Evolutionary conservation across 2,797 vertebrate species (phyloP).

Genomic region (Hemibagrus guttatus): DNA sequence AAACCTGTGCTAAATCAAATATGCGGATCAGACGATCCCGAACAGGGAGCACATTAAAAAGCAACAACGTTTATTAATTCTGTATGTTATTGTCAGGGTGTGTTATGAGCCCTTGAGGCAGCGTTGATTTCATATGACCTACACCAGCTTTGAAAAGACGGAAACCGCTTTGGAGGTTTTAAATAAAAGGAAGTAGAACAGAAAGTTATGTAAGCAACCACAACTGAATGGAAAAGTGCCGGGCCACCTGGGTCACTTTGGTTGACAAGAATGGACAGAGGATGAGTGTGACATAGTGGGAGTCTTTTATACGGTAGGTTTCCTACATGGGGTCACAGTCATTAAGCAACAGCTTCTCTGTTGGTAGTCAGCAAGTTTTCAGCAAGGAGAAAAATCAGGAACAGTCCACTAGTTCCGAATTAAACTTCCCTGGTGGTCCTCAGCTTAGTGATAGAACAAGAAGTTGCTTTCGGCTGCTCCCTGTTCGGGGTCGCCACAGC

Average conservation of each 20-base stretch:
- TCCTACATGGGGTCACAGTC: background rate
- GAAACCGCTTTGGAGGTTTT: no score
- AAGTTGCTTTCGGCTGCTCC: no score
- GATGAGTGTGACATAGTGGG: background rate
- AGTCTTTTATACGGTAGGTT: background rate
- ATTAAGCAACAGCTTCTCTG: background rate
- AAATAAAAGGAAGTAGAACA: background rate
- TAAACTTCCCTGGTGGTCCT: background rate
- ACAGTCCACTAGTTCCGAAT: constrained; percentile 1
- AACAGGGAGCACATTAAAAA: no score
- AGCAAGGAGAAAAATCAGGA: background rate
- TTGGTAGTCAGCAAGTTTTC: background rate
- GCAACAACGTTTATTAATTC: background rate
- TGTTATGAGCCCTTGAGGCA: background rate
- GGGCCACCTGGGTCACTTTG: background rate
- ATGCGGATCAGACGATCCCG: no score
- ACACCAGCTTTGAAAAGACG: background rate
- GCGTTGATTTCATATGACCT: background rate
- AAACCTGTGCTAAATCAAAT: no score
- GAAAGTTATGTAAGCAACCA: background rate
- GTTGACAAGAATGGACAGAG: background rate
- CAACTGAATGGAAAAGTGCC: background rate
- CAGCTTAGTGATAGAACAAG: background rate
- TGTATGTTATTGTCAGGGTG: background rate
- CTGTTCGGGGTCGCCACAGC: no score